These are phyloP conservation scores for Periophthalmodon schlosseri DNA, from an alignment of 2,113 vertebrate species.

Conservation along the genomic window DNA sequence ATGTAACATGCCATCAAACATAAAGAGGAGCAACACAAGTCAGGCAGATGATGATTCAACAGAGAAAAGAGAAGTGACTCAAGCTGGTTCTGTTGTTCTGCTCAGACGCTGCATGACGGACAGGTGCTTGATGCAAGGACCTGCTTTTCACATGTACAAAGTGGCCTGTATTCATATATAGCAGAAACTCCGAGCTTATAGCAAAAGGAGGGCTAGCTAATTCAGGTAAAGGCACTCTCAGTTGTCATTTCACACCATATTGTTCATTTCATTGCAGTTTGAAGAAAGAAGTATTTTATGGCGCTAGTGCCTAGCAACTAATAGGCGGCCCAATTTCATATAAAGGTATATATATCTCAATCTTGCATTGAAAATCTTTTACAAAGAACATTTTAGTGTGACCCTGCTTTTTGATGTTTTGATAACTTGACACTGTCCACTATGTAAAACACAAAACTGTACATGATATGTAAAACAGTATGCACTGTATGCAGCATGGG, in stretches of 20 bases:
- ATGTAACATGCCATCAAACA: slow-evolving; percentile 84
- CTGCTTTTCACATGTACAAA: slow-evolving; percentile 71
- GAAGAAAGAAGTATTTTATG: slow-evolving; percentile 82
- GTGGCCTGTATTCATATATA: slow-evolving; percentile 75
- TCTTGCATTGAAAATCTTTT: slow-evolving; percentile 84
- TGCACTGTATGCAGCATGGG: slow-evolving; percentile 93
- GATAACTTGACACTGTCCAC: slow-evolving; percentile 82
- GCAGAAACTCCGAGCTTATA: slow-evolving; percentile 84
- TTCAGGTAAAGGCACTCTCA: slow-evolving; percentile 93
- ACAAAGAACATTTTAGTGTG: slow-evolving; percentile 78
- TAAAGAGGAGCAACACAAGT: slow-evolving; percentile 74
- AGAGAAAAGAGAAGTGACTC: slow-evolving; percentile 74
- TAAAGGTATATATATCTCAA: slow-evolving; percentile 66
- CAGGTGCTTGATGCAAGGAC: slow-evolving; percentile 83
- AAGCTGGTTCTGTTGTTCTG: slow-evolving; percentile 75
- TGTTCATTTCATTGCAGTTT: slow-evolving; percentile 79
- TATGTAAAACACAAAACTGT: slow-evolving; percentile 89
- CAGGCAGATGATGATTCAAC: slow-evolving; percentile 86
- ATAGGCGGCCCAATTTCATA: slow-evolving; percentile 76
- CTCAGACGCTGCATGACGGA: slow-evolving; percentile 78
- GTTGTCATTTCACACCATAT: slow-evolving; percentile 86
- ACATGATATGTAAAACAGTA: slow-evolving; percentile 98
- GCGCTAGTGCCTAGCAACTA: slow-evolving; percentile 76
- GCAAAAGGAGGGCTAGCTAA: slow-evolving; percentile 89
- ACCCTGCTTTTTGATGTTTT: slow-evolving; percentile 84